Evolutionary conservation across 2,797 vertebrate genomes (phyloP).

Genomic region (Fistularia commersonii): DNA sequence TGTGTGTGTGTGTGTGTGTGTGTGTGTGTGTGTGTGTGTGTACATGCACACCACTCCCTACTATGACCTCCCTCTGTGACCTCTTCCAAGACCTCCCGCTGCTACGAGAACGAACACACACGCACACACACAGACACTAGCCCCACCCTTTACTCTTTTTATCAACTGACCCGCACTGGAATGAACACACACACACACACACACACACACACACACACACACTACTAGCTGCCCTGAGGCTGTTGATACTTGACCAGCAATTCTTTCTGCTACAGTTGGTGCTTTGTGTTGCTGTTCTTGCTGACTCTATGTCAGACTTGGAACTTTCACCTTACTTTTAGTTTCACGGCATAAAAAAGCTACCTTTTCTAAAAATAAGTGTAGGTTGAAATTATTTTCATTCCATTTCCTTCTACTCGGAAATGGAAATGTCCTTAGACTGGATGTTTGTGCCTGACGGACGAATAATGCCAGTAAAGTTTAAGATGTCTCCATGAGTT

Average conservation of each 20-base stretch:
- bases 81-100: constrained; percentile 31
- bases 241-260: constrained; percentile 24
- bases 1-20: too few relatives aligned
- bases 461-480: too few relatives aligned
- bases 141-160: constrained; percentile 29
- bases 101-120: constrained; percentile 28
- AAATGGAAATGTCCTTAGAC: too few relatives aligned
- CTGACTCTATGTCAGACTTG: neutral
- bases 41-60: constrained; percentile 12
- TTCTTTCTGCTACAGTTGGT: constrained; percentile 17
- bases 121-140: constrained; percentile 19
- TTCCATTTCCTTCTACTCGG: too few relatives aligned
- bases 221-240: constrained; percentile 23
- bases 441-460: too few relatives aligned
- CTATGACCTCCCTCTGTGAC: constrained; percentile 39
- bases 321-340: too few relatives aligned
- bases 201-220: constrained; percentile 8
- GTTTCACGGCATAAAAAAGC: too few relatives aligned
- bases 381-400: too few relatives aligned
- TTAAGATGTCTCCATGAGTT: too few relatives aligned
- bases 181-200: constrained; percentile 20
- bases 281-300: constrained; percentile 19
- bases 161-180: constrained; percentile 42
- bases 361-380: too few relatives aligned
- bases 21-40: too few relatives aligned